These are phyloP conservation scores for Polypedilum pembai DNA, from an alignment of 1,140 invertebrate genomes.

Conservation along the genomic window DNA sequence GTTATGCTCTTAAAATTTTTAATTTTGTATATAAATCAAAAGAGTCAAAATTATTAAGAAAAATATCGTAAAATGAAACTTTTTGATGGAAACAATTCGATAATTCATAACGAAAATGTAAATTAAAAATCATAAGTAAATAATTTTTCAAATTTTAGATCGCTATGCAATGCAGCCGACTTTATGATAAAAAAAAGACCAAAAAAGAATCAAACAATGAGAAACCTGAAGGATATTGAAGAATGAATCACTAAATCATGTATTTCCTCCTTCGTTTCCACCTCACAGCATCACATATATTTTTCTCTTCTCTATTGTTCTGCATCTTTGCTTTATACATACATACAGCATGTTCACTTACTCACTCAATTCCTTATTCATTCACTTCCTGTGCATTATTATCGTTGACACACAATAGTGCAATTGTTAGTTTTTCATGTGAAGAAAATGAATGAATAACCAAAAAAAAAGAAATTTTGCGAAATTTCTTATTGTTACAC, in stretches of 20 bases:
- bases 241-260: conserved; percentile 26
- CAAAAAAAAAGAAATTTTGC: background rate
- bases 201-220: background rate
- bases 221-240: conserved; percentile 24
- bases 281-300: background rate
- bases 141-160: too few species aligned
- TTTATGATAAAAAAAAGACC: background rate
- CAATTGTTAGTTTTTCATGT: conserved; percentile 25
- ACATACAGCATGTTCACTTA: background rate
- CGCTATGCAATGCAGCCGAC: too few species aligned
- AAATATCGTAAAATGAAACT: too few species aligned
- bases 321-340: background rate
- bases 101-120: too few species aligned
- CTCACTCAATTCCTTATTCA: background rate
- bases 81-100: too few species aligned
- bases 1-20: too few species aligned
- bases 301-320: background rate
- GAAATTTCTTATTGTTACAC: too few species aligned
- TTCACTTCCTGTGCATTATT: conserved; percentile 27
- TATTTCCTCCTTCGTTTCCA: conserved; percentile 27
- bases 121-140: too few species aligned
- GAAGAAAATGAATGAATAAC: background rate
- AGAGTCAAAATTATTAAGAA: too few species aligned
- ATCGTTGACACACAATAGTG: conserved; percentile 25
- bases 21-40: too few species aligned